Conservation (phyloP, 2,113 vertebrate genomes). For the Sinocyclocheilus rhinocerous region DNA sequence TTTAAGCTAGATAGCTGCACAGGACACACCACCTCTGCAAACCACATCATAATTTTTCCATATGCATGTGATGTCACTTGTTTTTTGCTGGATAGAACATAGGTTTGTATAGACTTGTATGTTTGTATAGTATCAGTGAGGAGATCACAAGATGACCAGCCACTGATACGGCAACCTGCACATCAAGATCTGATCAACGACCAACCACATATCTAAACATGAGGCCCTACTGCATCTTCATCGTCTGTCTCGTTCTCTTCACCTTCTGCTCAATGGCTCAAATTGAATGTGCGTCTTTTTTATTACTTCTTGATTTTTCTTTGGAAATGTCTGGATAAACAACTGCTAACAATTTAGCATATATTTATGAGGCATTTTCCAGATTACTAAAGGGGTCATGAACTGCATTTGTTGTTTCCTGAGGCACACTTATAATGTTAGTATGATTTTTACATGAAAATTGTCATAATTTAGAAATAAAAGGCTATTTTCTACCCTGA, state of each 20-base stretch:
- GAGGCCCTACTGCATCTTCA: constrained; percentile 9
- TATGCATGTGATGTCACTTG: not conserved
- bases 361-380: not conserved
- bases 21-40: constrained; percentile 4
- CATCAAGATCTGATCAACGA: not conserved
- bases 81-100: not conserved
- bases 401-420: too few relatives aligned
- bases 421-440: too few relatives aligned
- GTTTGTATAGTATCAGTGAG: not conserved
- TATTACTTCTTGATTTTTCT: not conserved
- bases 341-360: not conserved
- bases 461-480: too few relatives aligned
- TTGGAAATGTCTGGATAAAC: not conserved
- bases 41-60: constrained; percentile 7
- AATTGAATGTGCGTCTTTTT: constrained; percentile 4
- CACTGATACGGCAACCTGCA: not conserved
- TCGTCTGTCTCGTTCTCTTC: constrained; percentile 1
- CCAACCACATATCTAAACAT: not conserved
- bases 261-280: constrained; percentile 14
- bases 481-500: too few relatives aligned
- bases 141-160: not conserved
- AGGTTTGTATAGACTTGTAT: not conserved
- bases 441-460: too few relatives aligned
- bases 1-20: not conserved
- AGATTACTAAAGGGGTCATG: too few relatives aligned